Percentiles rank a stretch among this genome's conserved stretches.
Conservation (phyloP, 2,113 vertebrate species). For the Rynchops niger region DNA sequence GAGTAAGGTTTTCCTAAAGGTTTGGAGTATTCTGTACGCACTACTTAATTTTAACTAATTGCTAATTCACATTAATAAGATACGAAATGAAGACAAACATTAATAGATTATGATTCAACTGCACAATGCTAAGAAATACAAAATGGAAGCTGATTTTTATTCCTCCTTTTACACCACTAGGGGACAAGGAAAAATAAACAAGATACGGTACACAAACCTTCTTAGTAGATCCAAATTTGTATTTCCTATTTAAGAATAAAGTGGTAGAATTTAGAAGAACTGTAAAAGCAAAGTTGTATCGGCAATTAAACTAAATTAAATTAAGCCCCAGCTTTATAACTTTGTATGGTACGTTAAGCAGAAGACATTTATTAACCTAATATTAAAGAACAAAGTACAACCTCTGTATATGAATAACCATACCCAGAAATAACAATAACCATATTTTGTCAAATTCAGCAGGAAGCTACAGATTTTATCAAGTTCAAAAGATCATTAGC, state of each 20-base stretch:
- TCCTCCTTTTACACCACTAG: neutral
- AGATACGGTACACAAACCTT: neutral
- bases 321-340: neutral
- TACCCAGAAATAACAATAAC: neutral
- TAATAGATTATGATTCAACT: neutral
- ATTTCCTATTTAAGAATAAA: neutral
- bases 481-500: neutral
- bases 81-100: neutral
- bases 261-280: neutral
- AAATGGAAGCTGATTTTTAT: neutral
- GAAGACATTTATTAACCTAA: conserved; percentile 2
- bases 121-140: neutral
- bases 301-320: neutral
- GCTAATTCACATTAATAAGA: neutral
- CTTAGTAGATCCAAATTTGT: neutral
- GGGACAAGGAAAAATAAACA: neutral
- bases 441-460: neutral
- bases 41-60: neutral
- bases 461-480: neutral
- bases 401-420: neutral
- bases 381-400: neutral
- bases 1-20: neutral
- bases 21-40: neutral
- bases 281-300: neutral
- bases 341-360: neutral